Evolutionary conservation across 2,113 vertebrate species (phyloP).

Genomic region (Oophaga pumilio): DNA sequence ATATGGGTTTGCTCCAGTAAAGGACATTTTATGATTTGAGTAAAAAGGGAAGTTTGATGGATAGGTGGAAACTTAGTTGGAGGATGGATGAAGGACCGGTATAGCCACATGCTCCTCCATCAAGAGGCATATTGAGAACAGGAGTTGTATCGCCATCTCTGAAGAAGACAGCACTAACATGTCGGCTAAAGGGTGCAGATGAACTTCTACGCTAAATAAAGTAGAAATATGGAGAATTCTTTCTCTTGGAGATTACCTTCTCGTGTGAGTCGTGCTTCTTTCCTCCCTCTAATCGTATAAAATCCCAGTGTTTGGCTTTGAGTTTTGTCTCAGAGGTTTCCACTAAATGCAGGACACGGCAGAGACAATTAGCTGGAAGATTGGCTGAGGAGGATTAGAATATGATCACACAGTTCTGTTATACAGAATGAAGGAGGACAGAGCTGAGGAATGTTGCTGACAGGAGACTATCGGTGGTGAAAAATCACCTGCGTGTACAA

Average conservation of each 20-base stretch:
- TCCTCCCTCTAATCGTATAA: constrained; percentile 8
- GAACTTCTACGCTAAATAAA: neutral
- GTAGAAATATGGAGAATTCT: neutral
- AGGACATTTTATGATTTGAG: too few species aligned
- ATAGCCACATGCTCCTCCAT: too few species aligned
- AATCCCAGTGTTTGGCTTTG: constrained; percentile 3
- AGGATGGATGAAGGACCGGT: too few species aligned
- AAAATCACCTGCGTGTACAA: neutral
- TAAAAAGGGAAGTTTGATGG: too few species aligned
- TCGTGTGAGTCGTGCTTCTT: neutral
- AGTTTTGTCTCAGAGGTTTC: constrained; percentile 21
- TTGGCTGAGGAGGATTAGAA: neutral
- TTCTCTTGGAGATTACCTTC: constrained; percentile 6
- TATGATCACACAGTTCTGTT: neutral
- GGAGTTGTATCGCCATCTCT: too few species aligned
- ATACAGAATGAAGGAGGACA: neutral
- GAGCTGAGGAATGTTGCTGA: neutral
- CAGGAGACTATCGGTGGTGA: neutral
- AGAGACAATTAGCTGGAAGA: neutral
- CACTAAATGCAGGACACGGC: neutral
- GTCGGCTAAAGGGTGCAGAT: too few species aligned
- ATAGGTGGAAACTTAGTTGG: too few species aligned
- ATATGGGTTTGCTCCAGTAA: too few species aligned
- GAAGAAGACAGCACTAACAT: too few species aligned
- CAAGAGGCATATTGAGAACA: too few species aligned